Evolutionary conservation across 2,888 invertebrate species (phyloP).

Genomic region (Raillietiella orientalis): DNA sequence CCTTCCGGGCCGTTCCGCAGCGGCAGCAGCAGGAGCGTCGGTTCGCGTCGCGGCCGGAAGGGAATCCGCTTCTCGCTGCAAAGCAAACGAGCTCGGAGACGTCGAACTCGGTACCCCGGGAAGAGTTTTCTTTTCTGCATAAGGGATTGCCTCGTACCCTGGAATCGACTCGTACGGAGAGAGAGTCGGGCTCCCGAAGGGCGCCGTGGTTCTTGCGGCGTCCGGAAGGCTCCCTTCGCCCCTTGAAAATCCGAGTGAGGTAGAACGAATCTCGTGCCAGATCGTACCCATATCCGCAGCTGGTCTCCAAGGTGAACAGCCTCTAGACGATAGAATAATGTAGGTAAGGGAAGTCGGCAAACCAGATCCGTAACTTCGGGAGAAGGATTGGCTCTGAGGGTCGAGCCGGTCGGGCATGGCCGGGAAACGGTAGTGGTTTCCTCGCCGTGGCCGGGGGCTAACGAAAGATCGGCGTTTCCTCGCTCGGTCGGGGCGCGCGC

Average conservation of each 20-base stretch:
- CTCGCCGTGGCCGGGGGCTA: no score
- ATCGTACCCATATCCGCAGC: conserved; percentile 36
- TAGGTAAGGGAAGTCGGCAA: conserved; percentile 33
- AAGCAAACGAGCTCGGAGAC: background rate
- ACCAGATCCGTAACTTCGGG: conserved; percentile 25
- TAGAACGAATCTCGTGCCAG: conserved; percentile 13
- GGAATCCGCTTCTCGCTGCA: conserved; percentile 17
- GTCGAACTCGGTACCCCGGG: conserved; percentile 4
- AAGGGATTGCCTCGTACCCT: conserved; percentile 10
- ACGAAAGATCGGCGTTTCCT: no score
- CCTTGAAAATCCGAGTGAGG: conserved; percentile 16
- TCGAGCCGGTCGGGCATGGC: conserved; percentile 24
- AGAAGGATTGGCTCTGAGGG: conserved; percentile 39
- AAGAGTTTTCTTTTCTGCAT: conserved; percentile 14
- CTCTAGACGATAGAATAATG: conserved; percentile 31
- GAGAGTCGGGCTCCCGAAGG: conserved; percentile 15
- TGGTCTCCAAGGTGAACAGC: conserved; percentile 37
- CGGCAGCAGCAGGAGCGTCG: conserved; percentile 24
- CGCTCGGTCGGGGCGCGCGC: no score
- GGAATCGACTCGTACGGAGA: conserved; percentile 20
- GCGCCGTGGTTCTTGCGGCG: conserved; percentile 13
- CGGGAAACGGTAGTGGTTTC: conserved; percentile 17
- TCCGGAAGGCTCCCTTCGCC: conserved; percentile 10
- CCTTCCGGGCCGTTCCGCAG: no score
- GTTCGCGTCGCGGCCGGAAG: conserved; percentile 20